Evolutionary conservation across 1,140 invertebrate genomes (phyloP), one percentile per base, ranked within the genome.

Genomic region (Sipha flava): DNA sequence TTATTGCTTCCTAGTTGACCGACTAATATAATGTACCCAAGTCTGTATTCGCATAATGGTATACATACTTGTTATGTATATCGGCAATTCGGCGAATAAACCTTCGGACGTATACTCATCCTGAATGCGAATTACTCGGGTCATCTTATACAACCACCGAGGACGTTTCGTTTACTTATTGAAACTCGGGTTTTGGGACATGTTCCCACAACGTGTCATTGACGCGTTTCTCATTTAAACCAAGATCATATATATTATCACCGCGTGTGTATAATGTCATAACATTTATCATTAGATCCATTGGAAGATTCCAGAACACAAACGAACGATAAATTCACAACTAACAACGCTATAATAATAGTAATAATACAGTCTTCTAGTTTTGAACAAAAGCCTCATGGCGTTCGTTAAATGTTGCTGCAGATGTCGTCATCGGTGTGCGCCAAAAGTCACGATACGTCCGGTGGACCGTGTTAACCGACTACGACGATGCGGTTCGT

Each of bases 41-140:
- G 64, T 43, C 34, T 23, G 21, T 23, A 7, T 5, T 23, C 37
- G 37, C 64, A 34, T 34, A 62, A 16, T n/a, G 29, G 34, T 62
- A n/a, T n/a, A n/a, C n/a, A n/a, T n/a, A 3, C 34, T 43, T 23
- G 21, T 66, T 66, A 66, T 43, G 18, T 16, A n/a, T 29, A n/a
- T 29, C 23, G 66, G 40, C 3, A 10, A 16, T 68, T 68, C 64
- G 40, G 40, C 7, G 43, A 47, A 70, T 18, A 26, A 47, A 70
- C 66, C 66, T 70, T 70, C 66, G 43, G 6, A 16, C 66, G 4
- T 40, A 29, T 12, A 73, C 70, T 73, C 70, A 52, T 73, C 47
- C 29, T 52, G 70, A 73, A 73, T 73, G 47, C 54, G 70, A 73
- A 73, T 73, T 47, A 73, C 31, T 73, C 23, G 68, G 68, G 70